Percentiles rank a stretch among this genome's conserved stretches.
phyloP scores from a whole-genome alignment of 2,113 vertebrate species.

The Archilochus colubris region DNA sequence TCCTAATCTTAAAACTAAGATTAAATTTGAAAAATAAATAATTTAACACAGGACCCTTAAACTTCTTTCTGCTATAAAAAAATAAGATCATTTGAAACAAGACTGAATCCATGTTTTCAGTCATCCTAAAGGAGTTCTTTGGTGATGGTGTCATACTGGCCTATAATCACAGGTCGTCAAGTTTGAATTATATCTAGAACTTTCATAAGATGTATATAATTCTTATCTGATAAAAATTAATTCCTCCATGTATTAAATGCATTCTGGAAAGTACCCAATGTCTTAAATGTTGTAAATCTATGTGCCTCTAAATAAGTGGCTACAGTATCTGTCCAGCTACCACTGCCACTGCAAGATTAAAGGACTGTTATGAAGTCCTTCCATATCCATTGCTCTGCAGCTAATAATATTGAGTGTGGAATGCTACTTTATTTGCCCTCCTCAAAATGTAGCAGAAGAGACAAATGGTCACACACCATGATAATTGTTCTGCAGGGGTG shows the following conservation, averaged over 20 bases:
- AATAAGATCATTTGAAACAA: neutral
- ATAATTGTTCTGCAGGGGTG: neutral
- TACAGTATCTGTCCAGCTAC: neutral
- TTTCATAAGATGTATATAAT: neutral
- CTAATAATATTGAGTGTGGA: neutral
- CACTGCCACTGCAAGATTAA: neutral
- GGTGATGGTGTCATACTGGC: neutral
- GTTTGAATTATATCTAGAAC: neutral
- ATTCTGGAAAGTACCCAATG: neutral
- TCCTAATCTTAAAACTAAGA: neutral
- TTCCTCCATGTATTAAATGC: neutral
- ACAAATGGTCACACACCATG: neutral
- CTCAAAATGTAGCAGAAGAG: neutral
- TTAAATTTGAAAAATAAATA: neutral
- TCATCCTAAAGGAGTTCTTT: neutral
- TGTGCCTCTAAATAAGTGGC: neutral
- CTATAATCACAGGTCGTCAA: neutral
- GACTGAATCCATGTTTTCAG: neutral
- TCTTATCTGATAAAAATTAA: neutral
- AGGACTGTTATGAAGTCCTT: neutral
- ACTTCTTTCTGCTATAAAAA: neutral
- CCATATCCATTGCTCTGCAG: accelerated
- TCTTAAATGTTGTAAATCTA: neutral
- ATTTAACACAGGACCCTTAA: neutral
- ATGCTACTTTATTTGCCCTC: neutral